A percentile compares a stretch with the other conserved stretches of the same genome.
These are phyloP conservation scores for Romanomermis culicivorax DNA, from an alignment of 2,888 invertebrate species.

Conservation along the genomic window DNA sequence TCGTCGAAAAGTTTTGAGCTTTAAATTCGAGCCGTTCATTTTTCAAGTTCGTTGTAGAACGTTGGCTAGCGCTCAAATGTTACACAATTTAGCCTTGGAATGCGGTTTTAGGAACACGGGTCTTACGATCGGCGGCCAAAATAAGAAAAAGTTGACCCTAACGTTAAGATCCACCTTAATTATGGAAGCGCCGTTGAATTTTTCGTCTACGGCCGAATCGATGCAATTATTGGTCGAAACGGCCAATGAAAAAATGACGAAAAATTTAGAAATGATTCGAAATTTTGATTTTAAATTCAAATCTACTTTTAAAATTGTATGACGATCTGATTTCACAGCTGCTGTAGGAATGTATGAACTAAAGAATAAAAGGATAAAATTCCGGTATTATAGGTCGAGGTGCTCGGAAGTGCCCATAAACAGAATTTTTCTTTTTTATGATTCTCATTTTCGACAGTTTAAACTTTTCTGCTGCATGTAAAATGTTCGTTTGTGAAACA, in stretches of 20 bases:
- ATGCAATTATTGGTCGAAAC: background rate
- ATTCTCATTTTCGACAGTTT: no score
- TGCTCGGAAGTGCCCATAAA: no score
- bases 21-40: constrained; percentile 37
- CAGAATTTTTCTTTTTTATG: no score
- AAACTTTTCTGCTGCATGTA: no score
- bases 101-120: constrained; percentile 36
- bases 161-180: constrained; percentile 33
- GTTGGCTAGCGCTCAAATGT: constrained; percentile 29
- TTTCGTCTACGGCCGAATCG: background rate
- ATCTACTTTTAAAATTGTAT: no score
- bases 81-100: constrained; percentile 30
- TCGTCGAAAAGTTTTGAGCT: background rate
- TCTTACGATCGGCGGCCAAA: constrained; percentile 29
- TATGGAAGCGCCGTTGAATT: constrained; percentile 32
- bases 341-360: no score
- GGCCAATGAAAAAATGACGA: background rate
- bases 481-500: no score
- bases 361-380: no score
- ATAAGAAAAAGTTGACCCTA: constrained; percentile 31
- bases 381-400: no score
- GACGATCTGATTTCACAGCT: no score
- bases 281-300: no score
- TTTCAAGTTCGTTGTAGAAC: constrained; percentile 34
- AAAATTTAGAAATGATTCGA: background rate